These are phyloP conservation scores for Macrosiphum euphorbiae DNA, from an alignment of 2,888 invertebrate genomes.

Conservation along the genomic window DNA sequence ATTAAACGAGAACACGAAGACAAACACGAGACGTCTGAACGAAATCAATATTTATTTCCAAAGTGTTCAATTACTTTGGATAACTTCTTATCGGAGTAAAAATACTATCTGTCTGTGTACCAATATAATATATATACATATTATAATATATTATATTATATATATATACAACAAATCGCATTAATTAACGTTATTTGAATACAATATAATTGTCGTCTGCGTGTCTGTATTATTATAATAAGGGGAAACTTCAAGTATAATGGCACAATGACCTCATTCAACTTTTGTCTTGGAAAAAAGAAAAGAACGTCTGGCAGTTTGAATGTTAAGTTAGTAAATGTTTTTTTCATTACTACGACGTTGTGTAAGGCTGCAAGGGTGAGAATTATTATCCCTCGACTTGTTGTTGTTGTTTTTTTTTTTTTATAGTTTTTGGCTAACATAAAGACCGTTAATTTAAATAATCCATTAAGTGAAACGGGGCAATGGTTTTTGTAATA, in stretches of 20 bases:
- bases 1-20: not conserved
- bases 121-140: too few relatives aligned
- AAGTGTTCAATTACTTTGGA: slow-evolving; percentile 11
- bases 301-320: slow-evolving; percentile 23
- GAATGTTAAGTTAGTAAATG: slow-evolving; percentile 16
- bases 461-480: not conserved
- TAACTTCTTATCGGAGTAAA: not conserved
- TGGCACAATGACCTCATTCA: not conserved
- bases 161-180: not conserved
- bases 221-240: not conserved
- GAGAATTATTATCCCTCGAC: slow-evolving; percentile 16
- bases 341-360: slow-evolving; percentile 14
- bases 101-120: not conserved
- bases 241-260: not conserved
- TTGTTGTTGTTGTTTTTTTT: slow-evolving; percentile 14
- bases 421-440: not conserved
- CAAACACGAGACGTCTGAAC: not conserved
- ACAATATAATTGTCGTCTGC: not conserved
- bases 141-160: not conserved
- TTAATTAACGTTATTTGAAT: slow-evolving; percentile 21
- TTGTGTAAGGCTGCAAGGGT: slow-evolving; percentile 18
- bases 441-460: slow-evolving; percentile 40
- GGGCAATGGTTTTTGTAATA: slow-evolving; percentile 11
- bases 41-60: not conserved
- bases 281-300: not conserved